Percentiles rank a stretch among this genome's conserved stretches.
Evolutionary conservation across 2,113 vertebrate species (phyloP).

Genomic region (Sula dactylatra): DNA sequence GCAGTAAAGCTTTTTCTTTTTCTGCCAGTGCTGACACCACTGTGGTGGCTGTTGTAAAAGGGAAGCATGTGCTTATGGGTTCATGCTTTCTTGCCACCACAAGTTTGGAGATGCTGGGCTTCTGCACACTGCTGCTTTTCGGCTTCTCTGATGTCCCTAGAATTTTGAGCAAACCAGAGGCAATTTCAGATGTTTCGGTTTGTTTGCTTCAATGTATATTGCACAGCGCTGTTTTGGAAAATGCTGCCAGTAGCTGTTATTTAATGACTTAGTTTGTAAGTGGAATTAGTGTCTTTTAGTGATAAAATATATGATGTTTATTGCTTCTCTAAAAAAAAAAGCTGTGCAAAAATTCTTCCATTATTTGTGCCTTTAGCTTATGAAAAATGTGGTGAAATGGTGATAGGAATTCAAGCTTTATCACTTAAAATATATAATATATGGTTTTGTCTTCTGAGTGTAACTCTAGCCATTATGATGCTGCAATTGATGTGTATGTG

Average conservation of each 20-base stretch:
- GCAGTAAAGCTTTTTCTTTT: neutral
- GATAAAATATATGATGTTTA: neutral
- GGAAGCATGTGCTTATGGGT: neutral
- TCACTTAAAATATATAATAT: neutral
- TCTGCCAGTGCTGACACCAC: neutral
- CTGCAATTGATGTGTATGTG: neutral
- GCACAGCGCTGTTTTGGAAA: neutral
- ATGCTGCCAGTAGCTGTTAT: neutral
- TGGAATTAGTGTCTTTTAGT: neutral
- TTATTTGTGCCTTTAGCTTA: neutral
- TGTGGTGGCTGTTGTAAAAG: neutral
- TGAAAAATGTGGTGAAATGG: neutral
- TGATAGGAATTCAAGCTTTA: neutral
- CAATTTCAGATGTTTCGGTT: neutral
- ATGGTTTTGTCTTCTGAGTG: neutral
- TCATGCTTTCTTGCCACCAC: neutral
- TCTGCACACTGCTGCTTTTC: neutral
- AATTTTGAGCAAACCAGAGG: neutral
- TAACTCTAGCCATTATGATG: neutral
- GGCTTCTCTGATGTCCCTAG: neutral
- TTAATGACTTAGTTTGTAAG: neutral
- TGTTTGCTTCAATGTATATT: neutral
- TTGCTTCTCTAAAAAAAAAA: neutral
- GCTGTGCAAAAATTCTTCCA: neutral
- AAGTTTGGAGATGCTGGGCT: neutral